Evolutionary conservation across 2,797 vertebrate species (phyloP).

Genomic region (Takifugu ocellatus): DNA sequence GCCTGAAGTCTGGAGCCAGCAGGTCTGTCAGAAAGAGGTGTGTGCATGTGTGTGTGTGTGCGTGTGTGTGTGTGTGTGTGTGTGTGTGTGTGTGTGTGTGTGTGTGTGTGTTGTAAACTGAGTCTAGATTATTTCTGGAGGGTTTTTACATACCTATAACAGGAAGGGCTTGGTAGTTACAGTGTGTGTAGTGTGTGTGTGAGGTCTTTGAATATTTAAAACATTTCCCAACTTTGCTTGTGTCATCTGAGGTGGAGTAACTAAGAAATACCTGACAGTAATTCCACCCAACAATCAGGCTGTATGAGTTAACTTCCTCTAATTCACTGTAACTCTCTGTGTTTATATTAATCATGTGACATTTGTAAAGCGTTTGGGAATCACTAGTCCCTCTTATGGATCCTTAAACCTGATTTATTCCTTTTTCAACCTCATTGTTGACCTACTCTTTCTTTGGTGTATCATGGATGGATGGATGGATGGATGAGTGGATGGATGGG

Average conservation of each 20-base stretch:
- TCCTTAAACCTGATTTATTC: too few relatives aligned
- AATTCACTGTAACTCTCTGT: slow-evolving; percentile 15
- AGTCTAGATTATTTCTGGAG: slow-evolving; percentile 53
- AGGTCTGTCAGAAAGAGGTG: slow-evolving; percentile 71
- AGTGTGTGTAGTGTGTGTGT: slow-evolving; percentile 36
- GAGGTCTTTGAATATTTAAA: slow-evolving; percentile 57
- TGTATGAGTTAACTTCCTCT: slow-evolving; percentile 30
- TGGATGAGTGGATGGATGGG: too few relatives aligned
- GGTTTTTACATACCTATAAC: slow-evolving; percentile 54
- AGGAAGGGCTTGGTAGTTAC: slow-evolving; percentile 60
- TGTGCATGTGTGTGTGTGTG: slow-evolving; percentile 62
- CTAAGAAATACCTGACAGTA: slow-evolving; percentile 13
- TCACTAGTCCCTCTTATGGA: too few relatives aligned
- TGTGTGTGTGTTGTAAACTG: slow-evolving; percentile 38
- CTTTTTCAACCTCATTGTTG: too few relatives aligned
- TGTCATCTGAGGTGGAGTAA: slow-evolving; percentile 58
- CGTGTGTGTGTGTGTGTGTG: slow-evolving; percentile 34
- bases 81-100: slow-evolving; percentile 17
- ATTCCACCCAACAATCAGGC: slow-evolving; percentile 47
- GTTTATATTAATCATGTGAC: slow-evolving; percentile 37
- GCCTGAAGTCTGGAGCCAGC: slow-evolving; percentile 75
- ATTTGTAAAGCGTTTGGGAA: neutral
- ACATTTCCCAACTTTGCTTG: slow-evolving; percentile 41
- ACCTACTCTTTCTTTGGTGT: neutral
- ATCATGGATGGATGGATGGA: too few relatives aligned